phyloP scores from a whole-genome alignment of 2,797 vertebrate species.

The Peromyscus nudipes region DNA sequence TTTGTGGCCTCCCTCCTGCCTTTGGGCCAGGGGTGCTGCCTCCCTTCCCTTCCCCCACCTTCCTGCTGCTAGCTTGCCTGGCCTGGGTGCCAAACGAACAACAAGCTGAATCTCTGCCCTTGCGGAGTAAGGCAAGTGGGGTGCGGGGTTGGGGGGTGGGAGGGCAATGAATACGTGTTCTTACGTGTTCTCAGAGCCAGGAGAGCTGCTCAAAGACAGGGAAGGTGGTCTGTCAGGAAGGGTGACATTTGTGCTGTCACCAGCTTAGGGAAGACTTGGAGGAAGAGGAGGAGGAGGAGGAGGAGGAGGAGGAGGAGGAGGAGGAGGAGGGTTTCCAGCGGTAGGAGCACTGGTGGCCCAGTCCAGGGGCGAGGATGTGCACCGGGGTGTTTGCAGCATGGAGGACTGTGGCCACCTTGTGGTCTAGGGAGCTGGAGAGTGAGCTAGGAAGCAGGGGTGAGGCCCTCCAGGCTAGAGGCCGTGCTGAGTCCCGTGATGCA shows the following conservation, averaged over 20 bases:
- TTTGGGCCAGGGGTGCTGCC: background rate
- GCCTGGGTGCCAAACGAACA: background rate
- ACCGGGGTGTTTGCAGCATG: background rate
- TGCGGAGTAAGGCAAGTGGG: background rate
- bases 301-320: background rate
- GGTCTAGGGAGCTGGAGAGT: background rate
- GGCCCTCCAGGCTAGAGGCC: background rate
- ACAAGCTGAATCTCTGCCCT: background rate
- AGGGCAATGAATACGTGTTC: background rate
- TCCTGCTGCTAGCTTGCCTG: background rate
- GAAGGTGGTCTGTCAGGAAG: background rate
- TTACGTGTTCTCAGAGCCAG: background rate
- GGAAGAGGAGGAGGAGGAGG: background rate
- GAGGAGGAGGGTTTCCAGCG: background rate
- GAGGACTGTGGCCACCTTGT: background rate
- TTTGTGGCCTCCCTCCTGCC: background rate
- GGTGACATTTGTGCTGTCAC: background rate
- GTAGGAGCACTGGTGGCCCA: background rate
- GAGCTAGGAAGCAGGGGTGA: background rate
- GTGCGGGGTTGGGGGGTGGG: no score
- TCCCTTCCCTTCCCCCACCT: background rate
- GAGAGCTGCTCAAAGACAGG: background rate
- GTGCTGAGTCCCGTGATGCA: background rate
- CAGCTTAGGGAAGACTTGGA: background rate
- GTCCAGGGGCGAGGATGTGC: no score